Conservation (phyloP, 2,797 vertebrate genomes). For the Distichodus sexfasciatus region DNA sequence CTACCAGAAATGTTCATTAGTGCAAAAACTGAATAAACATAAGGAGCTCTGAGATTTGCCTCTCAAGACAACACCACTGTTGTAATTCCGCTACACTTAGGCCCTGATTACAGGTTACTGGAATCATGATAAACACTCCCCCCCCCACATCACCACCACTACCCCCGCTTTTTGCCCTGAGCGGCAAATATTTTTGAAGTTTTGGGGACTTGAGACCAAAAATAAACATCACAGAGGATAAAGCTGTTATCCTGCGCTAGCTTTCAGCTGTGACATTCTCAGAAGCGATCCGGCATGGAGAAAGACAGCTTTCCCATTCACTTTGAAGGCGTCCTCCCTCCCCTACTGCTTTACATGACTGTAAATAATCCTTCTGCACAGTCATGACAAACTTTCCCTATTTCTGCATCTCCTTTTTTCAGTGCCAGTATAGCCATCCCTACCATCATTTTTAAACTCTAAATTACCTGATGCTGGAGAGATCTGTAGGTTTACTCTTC, state of each 20-base stretch:
- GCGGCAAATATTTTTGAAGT: conserved; percentile 9
- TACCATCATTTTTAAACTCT: neutral
- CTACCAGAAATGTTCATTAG: neutral
- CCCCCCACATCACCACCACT: neutral
- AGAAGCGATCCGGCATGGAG: conserved; percentile 67
- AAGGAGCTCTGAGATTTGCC: neutral
- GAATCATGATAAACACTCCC: neutral
- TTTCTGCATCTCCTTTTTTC: neutral
- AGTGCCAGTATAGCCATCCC: neutral
- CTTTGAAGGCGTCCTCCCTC: conserved; percentile 75
- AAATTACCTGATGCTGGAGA: neutral
- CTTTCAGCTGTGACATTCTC: conserved; percentile 63
- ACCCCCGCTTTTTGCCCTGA: neutral
- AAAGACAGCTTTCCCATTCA: conserved; percentile 73
- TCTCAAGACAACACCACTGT: neutral
- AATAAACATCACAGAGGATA: conserved; percentile 24
- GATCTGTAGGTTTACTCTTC: neutral
- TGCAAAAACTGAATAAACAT: neutral
- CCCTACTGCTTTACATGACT: conserved; percentile 71
- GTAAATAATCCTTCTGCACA: conserved; percentile 12
- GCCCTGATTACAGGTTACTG: neutral
- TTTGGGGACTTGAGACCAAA: conserved; percentile 2
- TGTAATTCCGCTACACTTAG: neutral
- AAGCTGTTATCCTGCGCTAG: neutral
- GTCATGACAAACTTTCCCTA: conserved; percentile 3